Evolutionary conservation across 2,113 vertebrate genomes (phyloP), one percentile per base, ranked within the genome.

Genomic region (Cariama cristata): DNA sequence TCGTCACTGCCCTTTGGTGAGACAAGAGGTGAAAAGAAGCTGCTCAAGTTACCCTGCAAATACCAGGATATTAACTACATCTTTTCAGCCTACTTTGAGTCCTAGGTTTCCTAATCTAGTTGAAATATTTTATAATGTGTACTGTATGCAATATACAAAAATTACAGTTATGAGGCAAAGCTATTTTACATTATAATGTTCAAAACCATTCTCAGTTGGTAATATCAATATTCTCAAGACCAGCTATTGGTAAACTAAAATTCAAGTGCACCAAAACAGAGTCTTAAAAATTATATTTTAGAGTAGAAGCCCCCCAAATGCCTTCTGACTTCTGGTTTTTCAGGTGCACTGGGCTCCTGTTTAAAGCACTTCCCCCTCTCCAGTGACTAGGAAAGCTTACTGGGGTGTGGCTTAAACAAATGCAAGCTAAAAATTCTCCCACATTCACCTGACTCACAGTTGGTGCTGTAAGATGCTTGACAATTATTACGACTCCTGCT

Each of bases 401-500:
- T 47, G 67, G 30, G 52, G 24, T 74, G n/a, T 79, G 60, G 3
- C 52, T 93, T 60, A 85, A 92, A 81, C 20, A 87, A 87, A 81
- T 21, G 13, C 23, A 40, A 66, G 32, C 60, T 79, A 52, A 63
- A 63, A 90, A 82, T 79, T 90, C 56, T 79, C 19, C 47, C 22
- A 19, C 19, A 5, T 62, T 87, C n/a, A 89, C 87, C 76, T 73
- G 67, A n/a, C 35, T 91, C 32, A 42, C 14, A 63, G 77, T 12
- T 85, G 73, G 64, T 79, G 38, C 87, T 87, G 20, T 77, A 74
- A 87, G 42, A 63, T 67, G 44, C 55, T 87, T 87, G 42, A 84
- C 50, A 94, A 94, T 79, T 89, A 81, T 28, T 89, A 35, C 64
- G 84, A 76, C 23, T 88, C 27, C 24, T 49, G 55, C 52, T 83